Evolutionary conservation across 2,797 vertebrate genomes (phyloP).

Genomic region (Melanotaenia nigrans): DNA sequence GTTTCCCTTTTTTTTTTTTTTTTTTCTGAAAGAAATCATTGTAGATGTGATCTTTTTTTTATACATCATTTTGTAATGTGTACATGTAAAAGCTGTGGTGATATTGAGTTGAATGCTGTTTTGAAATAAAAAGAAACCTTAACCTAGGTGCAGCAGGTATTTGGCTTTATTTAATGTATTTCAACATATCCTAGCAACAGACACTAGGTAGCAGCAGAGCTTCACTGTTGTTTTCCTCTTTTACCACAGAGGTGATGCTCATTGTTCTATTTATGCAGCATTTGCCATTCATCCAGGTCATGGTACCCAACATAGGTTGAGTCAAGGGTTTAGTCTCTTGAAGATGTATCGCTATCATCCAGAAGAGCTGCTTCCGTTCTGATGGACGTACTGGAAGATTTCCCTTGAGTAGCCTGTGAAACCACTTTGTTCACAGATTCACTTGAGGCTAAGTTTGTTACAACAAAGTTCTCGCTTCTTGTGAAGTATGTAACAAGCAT

Average conservation of each 20-base stretch:
- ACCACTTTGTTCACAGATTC: too few species aligned
- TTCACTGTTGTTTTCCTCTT: neutral
- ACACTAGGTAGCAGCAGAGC: conserved; percentile 73
- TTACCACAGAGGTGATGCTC: neutral
- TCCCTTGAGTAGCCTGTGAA: too few species aligned
- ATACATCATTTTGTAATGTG: conserved; percentile 85
- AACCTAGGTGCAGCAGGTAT: conserved; percentile 56
- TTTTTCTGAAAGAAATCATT: conserved; percentile 60
- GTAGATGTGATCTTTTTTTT: conserved; percentile 63
- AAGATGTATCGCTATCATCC: too few species aligned
- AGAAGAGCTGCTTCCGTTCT: too few species aligned
- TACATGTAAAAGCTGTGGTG: conserved; percentile 95
- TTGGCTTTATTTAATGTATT: neutral
- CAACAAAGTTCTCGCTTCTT: too few species aligned
- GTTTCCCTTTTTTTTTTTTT: conserved; percentile 49
- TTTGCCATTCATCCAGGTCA: neutral
- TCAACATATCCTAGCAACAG: conserved; percentile 15
- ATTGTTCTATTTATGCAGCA: neutral
- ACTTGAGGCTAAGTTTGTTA: too few species aligned
- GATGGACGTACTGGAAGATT: too few species aligned
- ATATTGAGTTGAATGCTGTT: conserved; percentile 95
- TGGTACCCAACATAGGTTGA: neutral
- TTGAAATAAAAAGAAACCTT: conserved; percentile 89
- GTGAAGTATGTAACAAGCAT: too few species aligned
- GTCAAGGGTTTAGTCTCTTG: too few species aligned